Conservation (phyloP, 2,797 vertebrate genomes). For the Pogoniulus pusillus region DNA sequence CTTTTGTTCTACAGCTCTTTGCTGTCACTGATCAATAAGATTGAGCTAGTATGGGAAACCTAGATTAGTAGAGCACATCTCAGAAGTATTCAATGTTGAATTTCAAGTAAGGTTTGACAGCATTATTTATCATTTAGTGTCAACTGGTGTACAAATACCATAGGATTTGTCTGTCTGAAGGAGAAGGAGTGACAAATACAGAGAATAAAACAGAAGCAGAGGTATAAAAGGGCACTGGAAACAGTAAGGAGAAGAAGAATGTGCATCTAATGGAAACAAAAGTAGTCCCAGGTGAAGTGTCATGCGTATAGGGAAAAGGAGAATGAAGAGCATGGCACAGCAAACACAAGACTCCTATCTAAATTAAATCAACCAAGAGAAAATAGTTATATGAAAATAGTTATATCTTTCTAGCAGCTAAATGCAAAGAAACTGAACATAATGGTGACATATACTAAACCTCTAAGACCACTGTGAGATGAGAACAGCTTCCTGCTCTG, state of each 20-base stretch:
- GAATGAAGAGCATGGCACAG: not conserved
- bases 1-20: not conserved
- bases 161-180: not conserved
- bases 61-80: not conserved
- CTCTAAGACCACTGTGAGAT: accelerated
- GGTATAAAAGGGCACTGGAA: not conserved
- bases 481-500: not conserved
- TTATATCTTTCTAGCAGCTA: not conserved
- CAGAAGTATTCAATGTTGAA: not conserved
- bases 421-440: not conserved
- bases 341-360: not conserved
- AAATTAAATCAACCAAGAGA: not conserved
- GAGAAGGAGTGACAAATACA: not conserved
- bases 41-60: not conserved
- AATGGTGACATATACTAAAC: not conserved
- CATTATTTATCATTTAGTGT: not conserved
- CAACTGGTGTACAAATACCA: not conserved
- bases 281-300: not conserved
- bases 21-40: not conserved
- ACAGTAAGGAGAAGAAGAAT: not conserved
- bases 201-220: not conserved
- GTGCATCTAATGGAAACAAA: not conserved
- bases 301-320: not conserved
- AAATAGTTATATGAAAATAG: not conserved
- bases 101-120: slow-evolving; percentile 3